Evolutionary conservation across 2,888 invertebrate species (phyloP), one percentile per base, ranked within the genome.

Genomic region (Sisyra nigra): DNA sequence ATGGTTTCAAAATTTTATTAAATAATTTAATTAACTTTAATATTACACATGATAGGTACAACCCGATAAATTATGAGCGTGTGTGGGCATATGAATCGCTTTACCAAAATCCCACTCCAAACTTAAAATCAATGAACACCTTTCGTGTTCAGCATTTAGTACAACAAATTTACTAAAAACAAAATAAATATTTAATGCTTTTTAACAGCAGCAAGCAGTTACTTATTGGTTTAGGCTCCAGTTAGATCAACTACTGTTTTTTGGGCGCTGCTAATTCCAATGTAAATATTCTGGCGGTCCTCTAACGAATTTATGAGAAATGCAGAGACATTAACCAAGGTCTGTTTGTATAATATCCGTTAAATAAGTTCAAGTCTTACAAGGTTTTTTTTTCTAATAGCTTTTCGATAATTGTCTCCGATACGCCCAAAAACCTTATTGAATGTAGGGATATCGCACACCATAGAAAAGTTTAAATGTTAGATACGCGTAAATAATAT

Each of bases 161-260:
- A 41, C 41, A 41, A 41, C 41, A 41, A 41, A 41, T 41, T 41
- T 41, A 41, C 41, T 41, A 41, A 41, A 41, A 41, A 41, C 41
- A 32, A 41, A 31, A 32, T 24, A 41, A 41, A 41, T 41, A 41
- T 41, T 41, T 41, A 24, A 41, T 41, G 41, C 41, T 41, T 41
- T 41, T 41, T 32, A 39, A 24, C 19, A 19, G 14, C 29, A 15
- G n/a, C n/a, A n/a, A 19, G 17, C 9, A 32, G 41, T 11, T n/a
- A 14, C 13, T 24, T 41, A 41, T 41, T 41, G 41, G 41, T 41
- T 41, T 41, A 41, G 41, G 41, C 41, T 41, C 41, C 41, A 41
- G 41, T 41, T 41, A 41, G 41, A 18, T 32, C 33, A 18, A 31
- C 33, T 41, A 41, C 32, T 41, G 41, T 41, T 41, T 41, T 41